Conservation (phyloP, 2,113 vertebrate species). For the Poicephalus gulielmi region DNA sequence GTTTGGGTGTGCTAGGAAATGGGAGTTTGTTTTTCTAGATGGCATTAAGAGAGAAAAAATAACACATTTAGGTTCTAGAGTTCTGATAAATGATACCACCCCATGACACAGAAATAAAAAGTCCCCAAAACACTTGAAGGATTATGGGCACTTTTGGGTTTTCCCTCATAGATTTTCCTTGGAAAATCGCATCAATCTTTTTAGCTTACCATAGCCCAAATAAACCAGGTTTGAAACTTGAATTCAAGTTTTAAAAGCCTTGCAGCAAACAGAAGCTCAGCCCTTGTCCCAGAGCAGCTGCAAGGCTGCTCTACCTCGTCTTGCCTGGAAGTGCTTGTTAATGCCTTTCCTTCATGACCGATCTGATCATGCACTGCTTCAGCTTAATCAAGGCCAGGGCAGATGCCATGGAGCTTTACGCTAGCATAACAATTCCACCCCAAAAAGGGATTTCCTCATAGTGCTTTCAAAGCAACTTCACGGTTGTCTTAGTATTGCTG, state of each 20-base stretch:
- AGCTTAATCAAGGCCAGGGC: neutral
- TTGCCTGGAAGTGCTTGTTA: neutral
- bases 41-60: neutral
- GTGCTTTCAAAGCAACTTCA: neutral
- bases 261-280: neutral
- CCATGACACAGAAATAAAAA: neutral
- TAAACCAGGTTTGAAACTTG: neutral
- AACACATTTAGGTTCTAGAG: neutral
- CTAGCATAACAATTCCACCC: neutral
- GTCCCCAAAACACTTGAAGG: neutral
- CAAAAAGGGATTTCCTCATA: neutral
- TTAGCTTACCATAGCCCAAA: neutral
- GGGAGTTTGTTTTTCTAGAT: neutral
- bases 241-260: neutral
- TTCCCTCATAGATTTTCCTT: neutral
- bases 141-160: neutral
- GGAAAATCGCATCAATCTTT: neutral
- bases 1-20: neutral
- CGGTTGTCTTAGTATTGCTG: neutral
- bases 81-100: neutral
- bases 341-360: accelerated
- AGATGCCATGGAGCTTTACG: neutral
- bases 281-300: neutral
- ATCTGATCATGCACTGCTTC: neutral
- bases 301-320: neutral